A percentile compares a stretch with the other conserved stretches of the same genome.
These are phyloP conservation scores for Scrobipalpa atriplicella DNA, from an alignment of 2,888 invertebrate genomes.

Conservation along the genomic window DNA sequence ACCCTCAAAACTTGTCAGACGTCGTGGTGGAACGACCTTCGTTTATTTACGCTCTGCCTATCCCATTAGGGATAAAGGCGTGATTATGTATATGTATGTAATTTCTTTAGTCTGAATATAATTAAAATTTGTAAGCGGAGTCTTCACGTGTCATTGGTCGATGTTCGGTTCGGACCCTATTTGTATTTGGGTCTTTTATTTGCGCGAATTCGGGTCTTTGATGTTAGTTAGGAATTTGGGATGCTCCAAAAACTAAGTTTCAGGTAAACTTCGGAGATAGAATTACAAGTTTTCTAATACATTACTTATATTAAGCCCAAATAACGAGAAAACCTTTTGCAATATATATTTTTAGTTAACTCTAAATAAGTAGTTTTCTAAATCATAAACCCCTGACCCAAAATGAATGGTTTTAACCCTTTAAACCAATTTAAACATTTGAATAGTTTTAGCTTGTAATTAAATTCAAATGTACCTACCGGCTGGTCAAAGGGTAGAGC, in stretches of 20 bases:
- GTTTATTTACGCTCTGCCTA: too few relatives aligned
- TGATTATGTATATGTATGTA: too few relatives aligned
- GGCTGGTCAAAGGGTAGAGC: background rate
- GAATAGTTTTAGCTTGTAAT: slow-evolving; percentile 9
- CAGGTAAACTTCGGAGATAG: slow-evolving; percentile 1
- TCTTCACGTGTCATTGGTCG: background rate
- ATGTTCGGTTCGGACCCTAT: background rate
- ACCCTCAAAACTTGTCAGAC: too few relatives aligned
- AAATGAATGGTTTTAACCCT: background rate
- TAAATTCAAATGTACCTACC: slow-evolving; percentile 5
- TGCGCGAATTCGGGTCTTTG: slow-evolving; percentile 4
- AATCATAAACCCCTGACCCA: background rate
- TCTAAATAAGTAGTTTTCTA: background rate
- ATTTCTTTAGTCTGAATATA: too few relatives aligned
- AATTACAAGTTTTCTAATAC: slow-evolving; percentile 4
- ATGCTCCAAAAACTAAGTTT: background rate
- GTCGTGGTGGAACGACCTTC: too few relatives aligned
- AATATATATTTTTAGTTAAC: background rate
- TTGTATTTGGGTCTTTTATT: slow-evolving; percentile 9
- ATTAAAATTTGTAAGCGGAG: background rate
- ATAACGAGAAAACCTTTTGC: too few relatives aligned
- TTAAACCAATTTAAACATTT: slow-evolving; percentile 3
- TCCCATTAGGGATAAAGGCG: too few relatives aligned
- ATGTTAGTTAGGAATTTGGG: slow-evolving; percentile 9
- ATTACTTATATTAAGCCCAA: background rate